Base-by-base conservation (phyloP, 2,797 vertebrate genomes). In the Notoglanidium macrostoma region DNA sequence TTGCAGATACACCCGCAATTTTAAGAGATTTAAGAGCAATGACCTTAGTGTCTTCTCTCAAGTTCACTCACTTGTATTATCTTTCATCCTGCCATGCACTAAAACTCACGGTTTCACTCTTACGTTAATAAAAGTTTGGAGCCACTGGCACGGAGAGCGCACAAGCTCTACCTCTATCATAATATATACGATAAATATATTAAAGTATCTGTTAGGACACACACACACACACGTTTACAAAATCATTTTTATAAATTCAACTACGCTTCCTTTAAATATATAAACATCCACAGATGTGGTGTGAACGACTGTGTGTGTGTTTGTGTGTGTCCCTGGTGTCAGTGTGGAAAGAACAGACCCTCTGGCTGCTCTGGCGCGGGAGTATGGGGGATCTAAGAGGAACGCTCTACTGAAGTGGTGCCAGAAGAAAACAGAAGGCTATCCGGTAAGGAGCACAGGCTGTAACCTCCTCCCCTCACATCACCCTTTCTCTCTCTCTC, bases 261-360 rank as follows among this genome's bases (percentile, higher is more conserved):
- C 74, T 77, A 35, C 70, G 77, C 49, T 29, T 86, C 57, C 63
- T 49, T 76, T 15, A 63, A 44, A 57, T 21, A 63, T 68, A 76
- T 81, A 19, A 61, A 57, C 77, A 80, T 78, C n/a, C 67, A 81
- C 84, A 89, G 86, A 76, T 86, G 80, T 65, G 32, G 84, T 89
- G 88, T 88, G 77, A 89, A 63, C 82, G 72, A 91, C 87, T 51
- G 80, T 89, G 80, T 76, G 5, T 86, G 8, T 90, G 46, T 49
- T 1, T 92, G 85, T 57, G 61, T 90, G 89, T 93, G 92, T 94
- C 94, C 88, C 90, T 93, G 94, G 90, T 94, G 92, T 92, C 94
- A 99, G 98, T 88, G 97, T 98, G 96, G 98, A 99, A 96, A 97
- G 98, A 93, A 99, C 96, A 92, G 98, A 99, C 94, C 98, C 98